Conservation (phyloP, 2,888 invertebrate genomes). For the Cetonia aurata region DNA sequence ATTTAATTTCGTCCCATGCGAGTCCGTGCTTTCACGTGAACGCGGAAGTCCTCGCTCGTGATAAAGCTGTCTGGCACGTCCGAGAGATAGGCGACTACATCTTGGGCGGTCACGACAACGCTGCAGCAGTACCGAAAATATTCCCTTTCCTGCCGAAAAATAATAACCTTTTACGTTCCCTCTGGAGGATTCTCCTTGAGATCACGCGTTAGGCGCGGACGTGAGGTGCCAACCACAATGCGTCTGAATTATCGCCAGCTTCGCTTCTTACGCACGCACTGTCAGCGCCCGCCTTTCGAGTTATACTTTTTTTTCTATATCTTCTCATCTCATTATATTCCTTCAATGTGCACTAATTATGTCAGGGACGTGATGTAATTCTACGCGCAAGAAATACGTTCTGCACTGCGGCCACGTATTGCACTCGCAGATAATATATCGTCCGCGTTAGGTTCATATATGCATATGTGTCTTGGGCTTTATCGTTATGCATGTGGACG, state of each 20-base stretch:
- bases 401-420: no score
- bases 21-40: slow-evolving; percentile 10
- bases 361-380: no score
- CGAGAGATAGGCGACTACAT: slow-evolving; percentile 27
- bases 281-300: no score
- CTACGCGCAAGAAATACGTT: no score
- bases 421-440: no score
- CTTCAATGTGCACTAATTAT: no score
- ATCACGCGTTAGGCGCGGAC: slow-evolving; percentile 55
- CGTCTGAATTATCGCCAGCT: slow-evolving; percentile 47
- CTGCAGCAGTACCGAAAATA: slow-evolving; percentile 26
- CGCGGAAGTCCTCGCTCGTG: slow-evolving; percentile 18
- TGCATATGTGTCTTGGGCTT: no score
- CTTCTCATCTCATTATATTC: neutral
- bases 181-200: slow-evolving; percentile 56
- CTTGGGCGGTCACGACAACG: slow-evolving; percentile 25
- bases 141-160: slow-evolving; percentile 56
- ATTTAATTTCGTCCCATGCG: slow-evolving; percentile 31
- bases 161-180: slow-evolving; percentile 60
- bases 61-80: slow-evolving; percentile 41
- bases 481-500: no score
- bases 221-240: slow-evolving; percentile 57
- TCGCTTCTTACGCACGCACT: slow-evolving; percentile 13
- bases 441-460: no score
- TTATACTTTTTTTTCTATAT: neutral